Evolutionary conservation across 2,888 invertebrate genomes (phyloP), one percentile per base, ranked within the genome.

Genomic region (Monoplex corrugatus): DNA sequence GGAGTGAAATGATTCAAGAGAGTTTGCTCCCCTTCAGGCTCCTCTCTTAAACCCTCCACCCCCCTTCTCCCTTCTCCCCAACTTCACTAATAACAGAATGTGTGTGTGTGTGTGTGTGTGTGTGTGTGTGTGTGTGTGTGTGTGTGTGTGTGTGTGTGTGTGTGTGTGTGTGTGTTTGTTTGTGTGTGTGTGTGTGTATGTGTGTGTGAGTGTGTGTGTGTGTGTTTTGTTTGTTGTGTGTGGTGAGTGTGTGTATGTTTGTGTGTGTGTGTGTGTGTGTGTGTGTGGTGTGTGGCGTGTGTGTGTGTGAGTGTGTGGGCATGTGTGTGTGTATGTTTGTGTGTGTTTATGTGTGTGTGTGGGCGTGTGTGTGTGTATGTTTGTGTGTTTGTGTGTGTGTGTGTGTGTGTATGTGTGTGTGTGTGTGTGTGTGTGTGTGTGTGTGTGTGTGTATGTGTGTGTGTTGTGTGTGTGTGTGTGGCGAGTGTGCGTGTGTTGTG

Each of bases 61-160:
- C n/a, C n/a, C n/a, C n/a, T n/a, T n/a, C n/a, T n/a, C n/a, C n/a
- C n/a, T n/a, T n/a, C n/a, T n/a, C n/a, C n/a, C n/a, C n/a, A n/a
- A n/a, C n/a, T n/a, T n/a, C n/a, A n/a, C n/a, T n/a, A n/a, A n/a
- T n/a, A n/a, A n/a, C n/a, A n/a, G n/a, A n/a, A 75, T 40, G 44
- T 82, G 82, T 82, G 19, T 82, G 40, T 40, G 40, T 82, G 44
- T 44, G 44, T 43, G 40, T 82, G 38, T 6, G 80, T 40, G 80
- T 80, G 43, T 40, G 43, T 80, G 43, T 80, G 80, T 80, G 80
- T 80, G 38, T 80, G 80, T 80, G 68, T 68, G 68, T 68, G 68
- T 40, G 80, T 40, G 80, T 80, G 80, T 38, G 80, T 16, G 80
- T 80, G 43, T 40, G 43, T 38, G 23, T 35, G 80, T 80, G 35